Base-by-base conservation (phyloP, 1,140 invertebrate species). In the Reticulitermes speratus region DNA sequence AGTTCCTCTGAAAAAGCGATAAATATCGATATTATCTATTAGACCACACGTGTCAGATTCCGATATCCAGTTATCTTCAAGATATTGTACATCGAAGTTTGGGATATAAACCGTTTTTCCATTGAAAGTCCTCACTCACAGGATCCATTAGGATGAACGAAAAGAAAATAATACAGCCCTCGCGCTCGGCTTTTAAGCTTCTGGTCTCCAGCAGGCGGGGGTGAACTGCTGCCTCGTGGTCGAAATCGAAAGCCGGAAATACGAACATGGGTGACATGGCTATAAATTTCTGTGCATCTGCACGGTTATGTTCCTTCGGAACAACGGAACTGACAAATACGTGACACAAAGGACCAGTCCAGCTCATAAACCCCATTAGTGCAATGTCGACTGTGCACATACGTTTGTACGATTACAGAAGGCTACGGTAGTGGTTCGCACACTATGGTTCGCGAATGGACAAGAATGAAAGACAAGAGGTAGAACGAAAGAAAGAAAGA, bases 91-190 rank as follows among this genome's bases (percentile, higher is more conserved):
- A 48, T 48, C 48, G 48, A 16, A 16, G 48, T 65, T 23, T 65
- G 65, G 9, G 65, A 75, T 19, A 75, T 75, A 75, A 30, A 30
- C n/a, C 25, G 14, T 75, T 75, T 25, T 75, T 75, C 65, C 65
- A 30, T 1, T 75, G 65, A 75, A 75, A 75, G 25, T 14, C n/a
- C n/a, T 30, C 25, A 75, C 25, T 14, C 25, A 14, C 65, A 0
- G n/a, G 65, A 30, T 75, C 65, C 65, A 75, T 75, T 75, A 75
- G 65, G 65, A 75, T 14, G 65, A 75, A 75, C 65, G 65, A 75
- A 75, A 75, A 75, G 65, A 75, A 75, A 75, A 75, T 75, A 75
- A 25, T 75, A n/a, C 16, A 21, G 59, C 59, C 59, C 21, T 19
- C 59, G 25, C 45, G 25, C 14, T 19, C 59, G 21, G 65, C 65